Conservation (phyloP, 2,888 invertebrate species). For the Chymomyza amoena region DNA sequence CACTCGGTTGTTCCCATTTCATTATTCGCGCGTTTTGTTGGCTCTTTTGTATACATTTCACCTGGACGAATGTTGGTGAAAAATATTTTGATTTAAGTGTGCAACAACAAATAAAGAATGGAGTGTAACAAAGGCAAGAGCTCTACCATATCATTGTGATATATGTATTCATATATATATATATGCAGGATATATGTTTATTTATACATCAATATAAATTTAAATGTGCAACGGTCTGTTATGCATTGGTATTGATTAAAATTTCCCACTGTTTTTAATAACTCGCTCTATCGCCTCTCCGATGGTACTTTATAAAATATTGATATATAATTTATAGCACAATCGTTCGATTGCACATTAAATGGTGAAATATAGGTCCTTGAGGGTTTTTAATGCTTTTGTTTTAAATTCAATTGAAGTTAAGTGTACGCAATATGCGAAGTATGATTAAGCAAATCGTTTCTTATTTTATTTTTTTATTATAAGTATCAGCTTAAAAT, state of each 20-base stretch:
- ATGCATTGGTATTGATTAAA: not conserved
- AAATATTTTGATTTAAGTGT: constrained; percentile 37
- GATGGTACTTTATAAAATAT: not conserved
- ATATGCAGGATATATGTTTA: not conserved
- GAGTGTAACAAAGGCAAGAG: not conserved
- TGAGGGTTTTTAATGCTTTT: too few species aligned
- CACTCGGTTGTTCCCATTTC: constrained; percentile 13
- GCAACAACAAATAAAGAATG: not conserved
- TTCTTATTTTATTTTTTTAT: too few species aligned
- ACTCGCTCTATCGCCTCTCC: not conserved
- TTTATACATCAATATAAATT: not conserved
- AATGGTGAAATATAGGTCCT: too few species aligned
- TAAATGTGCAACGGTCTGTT: not conserved
- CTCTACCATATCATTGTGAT: constrained; percentile 17
- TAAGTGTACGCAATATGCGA: too few species aligned
- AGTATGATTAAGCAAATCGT: too few species aligned
- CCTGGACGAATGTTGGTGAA: constrained; percentile 7
- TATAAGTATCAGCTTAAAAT: too few species aligned
- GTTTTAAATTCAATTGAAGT: too few species aligned
- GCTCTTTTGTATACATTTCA: constrained; percentile 18
- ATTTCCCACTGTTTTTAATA: not conserved
- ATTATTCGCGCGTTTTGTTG: constrained; percentile 19
- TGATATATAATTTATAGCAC: not conserved
- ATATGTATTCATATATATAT: too few species aligned
- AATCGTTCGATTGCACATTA: not conserved